A percentile compares a stretch with the other conserved stretches of the same genome.
Evolutionary conservation across 1,140 invertebrate species (phyloP).

Genomic region (Brachionus rubens): DNA sequence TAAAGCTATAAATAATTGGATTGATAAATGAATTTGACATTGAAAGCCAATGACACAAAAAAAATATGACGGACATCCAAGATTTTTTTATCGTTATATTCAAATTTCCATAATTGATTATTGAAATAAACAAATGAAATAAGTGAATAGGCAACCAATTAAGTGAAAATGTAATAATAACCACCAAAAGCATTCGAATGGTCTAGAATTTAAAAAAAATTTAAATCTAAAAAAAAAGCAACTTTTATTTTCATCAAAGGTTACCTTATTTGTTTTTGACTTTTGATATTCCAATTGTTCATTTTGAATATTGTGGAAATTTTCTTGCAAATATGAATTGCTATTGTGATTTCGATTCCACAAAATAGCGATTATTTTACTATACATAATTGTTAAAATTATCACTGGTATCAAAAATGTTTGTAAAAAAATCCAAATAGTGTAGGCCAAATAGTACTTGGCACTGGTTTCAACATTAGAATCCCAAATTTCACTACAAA

Average conservation of each 20-base stretch:
- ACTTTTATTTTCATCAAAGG: too few species aligned
- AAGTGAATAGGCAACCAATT: constrained; percentile 28
- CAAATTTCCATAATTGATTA: constrained; percentile 8
- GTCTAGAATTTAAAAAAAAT: background rate
- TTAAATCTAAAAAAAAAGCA: background rate
- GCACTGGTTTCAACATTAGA: background rate
- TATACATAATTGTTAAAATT: constrained; percentile 38
- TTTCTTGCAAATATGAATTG: constrained; percentile 33
- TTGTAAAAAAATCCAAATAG: constrained; percentile 35
- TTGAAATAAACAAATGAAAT: constrained; percentile 19
- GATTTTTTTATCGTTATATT: background rate
- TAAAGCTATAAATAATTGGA: constrained; percentile 80
- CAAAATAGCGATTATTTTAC: constrained; percentile 32
- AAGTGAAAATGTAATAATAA: constrained; percentile 14
- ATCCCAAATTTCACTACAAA: constrained; percentile 28
- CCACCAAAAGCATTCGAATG: constrained; percentile 8
- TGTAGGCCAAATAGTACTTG: constrained; percentile 24
- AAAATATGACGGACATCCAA: constrained; percentile 53
- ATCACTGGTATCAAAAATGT: constrained; percentile 40
- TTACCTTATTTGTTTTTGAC: constrained; percentile 26
- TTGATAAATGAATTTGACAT: constrained; percentile 78
- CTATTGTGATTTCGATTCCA: constrained; percentile 15
- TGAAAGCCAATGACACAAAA: constrained; percentile 63
- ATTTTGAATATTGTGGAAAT: constrained; percentile 23
- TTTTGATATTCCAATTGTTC: constrained; percentile 2